A percentile compares a stretch with the other conserved stretches of the same genome.
These are phyloP conservation scores for Choloepus hoffmanni DNA, from an alignment of 2,113 vertebrate species.

Conservation along the genomic window DNA sequence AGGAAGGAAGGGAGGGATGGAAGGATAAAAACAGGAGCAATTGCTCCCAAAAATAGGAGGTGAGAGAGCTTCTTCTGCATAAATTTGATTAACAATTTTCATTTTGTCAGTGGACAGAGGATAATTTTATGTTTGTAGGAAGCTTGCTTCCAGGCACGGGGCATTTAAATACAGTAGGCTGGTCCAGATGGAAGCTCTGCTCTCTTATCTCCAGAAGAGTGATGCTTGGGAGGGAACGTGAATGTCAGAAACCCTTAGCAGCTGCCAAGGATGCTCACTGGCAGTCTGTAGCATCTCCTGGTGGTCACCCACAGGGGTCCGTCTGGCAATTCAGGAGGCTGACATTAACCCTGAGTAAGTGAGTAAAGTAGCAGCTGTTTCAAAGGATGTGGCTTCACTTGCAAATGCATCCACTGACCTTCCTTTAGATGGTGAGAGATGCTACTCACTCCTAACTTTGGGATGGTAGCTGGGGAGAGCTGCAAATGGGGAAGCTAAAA, in stretches of 20 bases:
- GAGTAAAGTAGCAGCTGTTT: not conserved
- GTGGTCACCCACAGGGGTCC: not conserved
- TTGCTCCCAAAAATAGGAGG: slow-evolving; percentile 1
- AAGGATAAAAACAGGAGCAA: not conserved
- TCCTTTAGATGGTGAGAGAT: not conserved
- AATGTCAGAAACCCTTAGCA: not conserved
- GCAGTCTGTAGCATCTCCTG: not conserved
- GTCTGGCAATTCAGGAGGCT: not conserved
- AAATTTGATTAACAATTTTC: slow-evolving; percentile 31
- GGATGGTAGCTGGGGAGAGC: not conserved
- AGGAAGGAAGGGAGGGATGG: not conserved
- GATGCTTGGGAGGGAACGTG: not conserved
- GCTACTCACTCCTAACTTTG: not conserved
- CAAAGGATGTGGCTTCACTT: not conserved
- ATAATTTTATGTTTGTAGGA: not conserved
- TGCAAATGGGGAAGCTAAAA: not conserved
- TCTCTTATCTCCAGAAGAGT: not conserved
- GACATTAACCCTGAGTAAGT: not conserved
- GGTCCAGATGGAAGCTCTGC: not conserved
- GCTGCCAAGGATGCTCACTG: not conserved
- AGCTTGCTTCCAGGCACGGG: not conserved
- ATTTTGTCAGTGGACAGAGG: not conserved
- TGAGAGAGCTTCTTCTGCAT: not conserved
- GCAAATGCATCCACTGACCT: not conserved
- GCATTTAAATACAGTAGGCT: not conserved